Base-by-base conservation (phyloP, 2,888 invertebrate genomes). In the Trichopoda pennipes region DNA sequence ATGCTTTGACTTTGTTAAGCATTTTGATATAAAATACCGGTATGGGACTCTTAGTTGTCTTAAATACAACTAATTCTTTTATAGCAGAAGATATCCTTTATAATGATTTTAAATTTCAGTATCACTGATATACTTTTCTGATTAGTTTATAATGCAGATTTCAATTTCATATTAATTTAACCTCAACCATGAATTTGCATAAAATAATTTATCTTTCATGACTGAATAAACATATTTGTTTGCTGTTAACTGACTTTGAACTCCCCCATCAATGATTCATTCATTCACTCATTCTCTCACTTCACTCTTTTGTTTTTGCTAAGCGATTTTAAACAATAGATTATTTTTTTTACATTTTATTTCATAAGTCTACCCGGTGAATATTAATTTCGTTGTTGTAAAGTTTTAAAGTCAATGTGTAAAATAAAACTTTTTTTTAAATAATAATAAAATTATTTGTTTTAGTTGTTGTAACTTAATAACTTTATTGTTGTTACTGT, bases 361-460 rank as follows among this genome's bases (percentile, higher is more conserved):
- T 51, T 21, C 12, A 38, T 64, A 4, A 8, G 7, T 8, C 2
- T 9, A 47, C 44, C 23, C 1, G 14, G 9, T 14, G 32, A 35
- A 4, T 64, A 19, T 51, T 66, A 42, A 66, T 53, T 66, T 66
- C 53, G 12, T 66, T 66, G 23, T 66, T 53, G 4, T 8, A 10
- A 23, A 53, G 42, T 42, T 56, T 58, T 47, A 32, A 68, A 56
- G 9, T 44, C 42, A 28, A 19, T 44, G 68, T 44, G 9, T 19
- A 32, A 69, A 69, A 44, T 19, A 14, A 19, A 44, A 56, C 16
- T 28, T 69, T 56, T 49, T 17, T 35, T 66, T 53, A 32, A 72
- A 14, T 17, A 72, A 61, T 51, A 53, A n/a, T 55, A 17, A 61
- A 51, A 32, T 44, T 35, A 61, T 28, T 19, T 72, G 70, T 16